Evolutionary conservation across 2,888 invertebrate species (phyloP), one percentile per base, ranked within the genome.

Genomic region (Cinara cedri): DNA sequence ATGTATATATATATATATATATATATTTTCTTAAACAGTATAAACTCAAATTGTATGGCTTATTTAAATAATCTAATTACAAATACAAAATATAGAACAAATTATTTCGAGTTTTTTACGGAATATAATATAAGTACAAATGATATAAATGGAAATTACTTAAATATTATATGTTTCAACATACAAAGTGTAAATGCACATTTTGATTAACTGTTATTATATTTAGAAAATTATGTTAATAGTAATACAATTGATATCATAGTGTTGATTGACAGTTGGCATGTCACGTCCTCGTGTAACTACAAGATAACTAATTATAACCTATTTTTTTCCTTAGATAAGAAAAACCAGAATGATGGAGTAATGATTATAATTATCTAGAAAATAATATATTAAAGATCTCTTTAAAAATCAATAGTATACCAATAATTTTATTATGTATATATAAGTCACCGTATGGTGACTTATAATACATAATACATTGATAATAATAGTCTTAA

Each of bases 131-230:
- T 3, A 10, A 10, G 4, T 66, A 3, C 26, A 16, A 49, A 66
- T 66, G 11, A 49, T 2, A 26, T 21, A 14, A 8, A 14, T 13
- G 1, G 4, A 44, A 13, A 10, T 46, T 0, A 3, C 4, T n/a
- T 65, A 65, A 65, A 65, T 65, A 65, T 65, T 65, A 46, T 65
- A 65, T 44, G 44, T 46, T 46, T 44, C 3, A 65, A 65, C 3
- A 65, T 65, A 44, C 44, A 44, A 46, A 65, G 65, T 21, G 14
- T 65, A 0, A 65, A 65, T 46, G 65, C 65, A 1, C 21, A 65
- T 65, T 65, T 65, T 21, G 44, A 65, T 14, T 44, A 65, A 14
- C 1, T 65, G 8, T 11, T 42, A 13, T 46, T 65, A 65, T 65
- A 21, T 14, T 46, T 65, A 21, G 46, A 46, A 46, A 65, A 46